Evolutionary conservation across 2,888 invertebrate species (phyloP), one percentile per base, ranked within the genome.

Genomic region (Drosophila picticornis): DNA sequence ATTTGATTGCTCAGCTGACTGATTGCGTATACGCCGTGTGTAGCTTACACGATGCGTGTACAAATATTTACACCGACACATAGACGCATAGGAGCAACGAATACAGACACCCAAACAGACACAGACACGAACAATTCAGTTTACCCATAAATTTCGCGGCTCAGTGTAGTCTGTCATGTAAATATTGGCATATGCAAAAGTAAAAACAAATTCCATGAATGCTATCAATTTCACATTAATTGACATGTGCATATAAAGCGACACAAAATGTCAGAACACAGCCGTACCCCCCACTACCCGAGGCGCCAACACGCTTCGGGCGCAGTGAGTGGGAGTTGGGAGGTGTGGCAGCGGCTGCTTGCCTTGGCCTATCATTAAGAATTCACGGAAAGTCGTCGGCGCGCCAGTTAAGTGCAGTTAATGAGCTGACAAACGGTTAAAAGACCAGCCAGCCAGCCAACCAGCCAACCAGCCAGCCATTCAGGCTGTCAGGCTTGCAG

Each of bases 321-420:
- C 6, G 10, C 19, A 11, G 19, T n/a, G 27, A 11, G 5, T 1
- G 29, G 25, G n/a, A n/a, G 53, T 10, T n/a, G 43, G 4, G 40
- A 25, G 29, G 31, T 16, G 32, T 1, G 3, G 19, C 13, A 7
- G 19, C 10, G n/a, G n/a, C 9, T n/a, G 27, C 13, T 27, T n/a
- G 51, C 40, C 16, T 31, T 55, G 59, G 40, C 51, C 25, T 36
- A 57, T 55, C 80, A 87, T 84, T 83, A 86, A 76, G 83, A 73
- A 88, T 90, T 80, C 81, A 85, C 60, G 65, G 83, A 90, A 83
- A 74, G 72, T 72, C 69, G 72, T 38, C 50, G 55, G 53, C 43
- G 50, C 72, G 72, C 34, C 71, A 43, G 67, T 90, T 85, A 90
- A 85, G 86, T 90, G 85, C 90, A 90, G 67, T 90, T 85, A 88